Evolutionary conservation across 2,113 vertebrate genomes (phyloP), one percentile per base, ranked within the genome.

Genomic region (Amphiprion percula): DNA sequence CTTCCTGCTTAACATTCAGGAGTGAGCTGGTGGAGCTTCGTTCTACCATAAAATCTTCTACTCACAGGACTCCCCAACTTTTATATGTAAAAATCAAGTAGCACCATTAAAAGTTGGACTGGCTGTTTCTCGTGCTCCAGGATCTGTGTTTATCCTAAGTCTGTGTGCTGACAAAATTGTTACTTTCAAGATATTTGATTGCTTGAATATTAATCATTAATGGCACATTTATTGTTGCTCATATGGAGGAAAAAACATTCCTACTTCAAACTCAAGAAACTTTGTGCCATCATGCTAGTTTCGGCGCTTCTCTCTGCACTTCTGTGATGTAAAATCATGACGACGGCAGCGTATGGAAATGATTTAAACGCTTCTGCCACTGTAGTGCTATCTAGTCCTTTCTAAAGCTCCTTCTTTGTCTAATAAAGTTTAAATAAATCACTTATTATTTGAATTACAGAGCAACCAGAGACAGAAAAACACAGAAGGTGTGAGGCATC

Each of bases 51-150:
- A 53, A 74, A 76, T 66, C 56, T 44, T 56, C 26, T 7, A 55
- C 74, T 49, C 72, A 50, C 72, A 53, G 62, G 50, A 80, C 80
- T 86, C 71, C 79, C 87, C 90, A 91, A 90, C 88, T 84, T 90
- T 88, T 88, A 79, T 30, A 82, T 79, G 90, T 90, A 91, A 76
- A 89, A 90, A 90, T 91, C 74, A 90, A 88, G 90, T 94, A 94
- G 94, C 94, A 95, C 93, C 94, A 60, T 21, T 91, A 89, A 91
- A 88, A 88, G 92, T 94, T 89, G 91, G 91, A 84, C 90, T 66
- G 84, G 88, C 88, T 88, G 79, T 77, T 82, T 82, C 55, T 62
- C 77, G 70, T 89, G 77, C 75, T 81, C 50, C 53, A 64, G 37
- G 60, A 79, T 62, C 69, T 91, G 83, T 88, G 89, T 84, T 84